Conservation (phyloP, 30 jellyfish, hydroid and myxozoan genomes). For the Phacellophora camtschatica region DNA sequence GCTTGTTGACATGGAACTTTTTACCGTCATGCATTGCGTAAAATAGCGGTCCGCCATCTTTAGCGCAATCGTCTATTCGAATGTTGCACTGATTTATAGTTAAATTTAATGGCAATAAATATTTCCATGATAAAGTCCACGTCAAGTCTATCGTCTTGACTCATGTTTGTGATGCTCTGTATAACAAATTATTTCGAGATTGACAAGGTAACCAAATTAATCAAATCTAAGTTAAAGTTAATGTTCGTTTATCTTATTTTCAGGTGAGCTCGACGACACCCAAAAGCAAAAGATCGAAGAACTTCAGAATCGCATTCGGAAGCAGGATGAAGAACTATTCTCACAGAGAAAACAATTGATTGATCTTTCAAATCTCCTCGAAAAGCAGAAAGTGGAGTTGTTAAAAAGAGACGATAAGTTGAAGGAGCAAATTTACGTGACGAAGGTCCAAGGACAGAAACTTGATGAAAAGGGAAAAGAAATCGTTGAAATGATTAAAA, state of each 20-base stretch:
- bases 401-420: slow-evolving; percentile 65
- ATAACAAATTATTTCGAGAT: background rate
- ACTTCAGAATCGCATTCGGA: slow-evolving; percentile 34
- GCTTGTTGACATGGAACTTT: too few species aligned
- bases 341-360: slow-evolving; percentile 75
- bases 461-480: slow-evolving; percentile 59
- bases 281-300: slow-evolving; percentile 81
- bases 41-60: too few species aligned
- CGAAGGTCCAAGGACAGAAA: slow-evolving; percentile 54
- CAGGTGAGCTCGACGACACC: slow-evolving; percentile 89
- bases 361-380: slow-evolving; percentile 72
- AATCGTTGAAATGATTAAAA: slow-evolving; percentile 37
- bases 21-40: too few species aligned
- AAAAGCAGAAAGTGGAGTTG: slow-evolving; percentile 67
- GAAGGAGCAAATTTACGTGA: slow-evolving; percentile 50
- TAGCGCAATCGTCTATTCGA: too few species aligned
- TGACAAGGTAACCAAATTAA: background rate
- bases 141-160: too few species aligned
- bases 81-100: too few species aligned
- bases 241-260: background rate
- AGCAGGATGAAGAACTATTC: slow-evolving; percentile 68
- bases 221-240: background rate
- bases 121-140: too few species aligned
- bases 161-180: too few species aligned
- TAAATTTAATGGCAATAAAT: background rate